These are phyloP conservation scores for Nudaria mundana DNA, from an alignment of 2,888 invertebrate genomes.

Conservation along the genomic window DNA sequence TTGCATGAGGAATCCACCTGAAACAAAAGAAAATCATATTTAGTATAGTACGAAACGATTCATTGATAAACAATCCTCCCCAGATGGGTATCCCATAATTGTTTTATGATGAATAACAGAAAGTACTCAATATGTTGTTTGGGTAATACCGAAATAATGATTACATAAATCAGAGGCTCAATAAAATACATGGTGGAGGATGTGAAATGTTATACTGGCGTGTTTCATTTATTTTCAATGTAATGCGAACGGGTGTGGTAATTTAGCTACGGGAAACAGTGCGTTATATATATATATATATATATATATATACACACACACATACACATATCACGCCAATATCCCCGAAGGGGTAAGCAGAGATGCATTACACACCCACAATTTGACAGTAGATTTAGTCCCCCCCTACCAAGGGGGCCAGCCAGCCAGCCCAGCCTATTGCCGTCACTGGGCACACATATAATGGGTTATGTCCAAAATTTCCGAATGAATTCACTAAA, in stretches of 20 bases:
- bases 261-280: background rate
- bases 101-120: slow-evolving; percentile 19
- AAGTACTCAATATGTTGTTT: slow-evolving; percentile 19
- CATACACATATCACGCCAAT: no score
- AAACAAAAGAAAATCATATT: slow-evolving; percentile 49
- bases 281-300: no score
- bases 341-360: no score
- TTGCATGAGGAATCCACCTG: slow-evolving; percentile 65
- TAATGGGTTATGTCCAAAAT: no score
- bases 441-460: no score
- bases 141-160: slow-evolving; percentile 26
- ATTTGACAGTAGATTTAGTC: no score
- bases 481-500: no score
- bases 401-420: no score
- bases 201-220: background rate
- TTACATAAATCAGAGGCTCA: slow-evolving; percentile 15
- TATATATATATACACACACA: no score
- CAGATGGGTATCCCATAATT: slow-evolving; percentile 14
- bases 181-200: slow-evolving; percentile 2
- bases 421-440: no score
- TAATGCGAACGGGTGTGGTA: background rate
- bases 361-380: no score
- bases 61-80: background rate
- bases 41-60: slow-evolving; percentile 7
- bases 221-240: background rate